phyloP scores from a whole-genome alignment of 2,797 vertebrate species.

The Microchirus variegatus region DNA sequence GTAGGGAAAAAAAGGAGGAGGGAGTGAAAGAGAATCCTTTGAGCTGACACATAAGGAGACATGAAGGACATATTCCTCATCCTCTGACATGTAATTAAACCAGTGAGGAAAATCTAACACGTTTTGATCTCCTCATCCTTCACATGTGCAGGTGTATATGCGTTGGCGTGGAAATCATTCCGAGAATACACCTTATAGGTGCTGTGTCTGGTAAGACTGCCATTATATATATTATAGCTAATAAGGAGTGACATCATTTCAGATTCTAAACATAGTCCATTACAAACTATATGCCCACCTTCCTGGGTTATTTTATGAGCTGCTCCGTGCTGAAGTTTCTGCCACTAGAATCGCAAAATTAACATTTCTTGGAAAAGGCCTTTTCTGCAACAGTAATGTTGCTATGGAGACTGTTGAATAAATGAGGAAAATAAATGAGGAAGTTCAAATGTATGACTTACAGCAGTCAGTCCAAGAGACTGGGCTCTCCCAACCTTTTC shows the following conservation, averaged over 20 bases:
- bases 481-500: too few relatives aligned
- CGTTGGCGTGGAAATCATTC: not conserved
- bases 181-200: not conserved
- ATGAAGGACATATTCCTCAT: not conserved
- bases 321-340: not conserved
- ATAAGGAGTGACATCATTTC: conserved; percentile 2
- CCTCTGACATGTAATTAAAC: not conserved
- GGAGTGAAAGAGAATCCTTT: not conserved
- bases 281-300: not conserved
- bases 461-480: too few relatives aligned
- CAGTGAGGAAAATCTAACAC: not conserved
- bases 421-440: not conserved
- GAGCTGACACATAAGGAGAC: not conserved
- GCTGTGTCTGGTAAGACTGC: not conserved
- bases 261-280: conserved; percentile 4
- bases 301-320: not conserved
- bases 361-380: not conserved
- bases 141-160: not conserved
- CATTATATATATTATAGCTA: not conserved
- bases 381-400: too few relatives aligned
- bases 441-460: too few relatives aligned
- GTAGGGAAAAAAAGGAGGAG: not conserved
- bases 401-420: not conserved
- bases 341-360: not conserved
- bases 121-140: not conserved